Percentiles rank a stretch among this genome's conserved stretches.
Conservation (phyloP, 1,140 invertebrate genomes). For the Saccostrea cuccullata region DNA sequence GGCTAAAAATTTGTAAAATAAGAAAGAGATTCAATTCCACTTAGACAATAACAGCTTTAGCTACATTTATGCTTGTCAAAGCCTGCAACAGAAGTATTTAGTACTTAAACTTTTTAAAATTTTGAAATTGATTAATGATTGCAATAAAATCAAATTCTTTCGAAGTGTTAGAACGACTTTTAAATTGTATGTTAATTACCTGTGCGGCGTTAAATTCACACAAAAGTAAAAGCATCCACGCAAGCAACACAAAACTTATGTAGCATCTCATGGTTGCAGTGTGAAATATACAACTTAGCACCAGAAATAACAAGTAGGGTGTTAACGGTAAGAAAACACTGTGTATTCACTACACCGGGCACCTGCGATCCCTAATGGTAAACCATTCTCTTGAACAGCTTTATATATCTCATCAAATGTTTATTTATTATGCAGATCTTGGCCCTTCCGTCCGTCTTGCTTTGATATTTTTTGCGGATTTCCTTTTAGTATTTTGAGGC, state of each 20-base stretch:
- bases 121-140: too few relatives aligned
- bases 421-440: not conserved
- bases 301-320: not conserved
- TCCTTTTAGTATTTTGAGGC: not conserved
- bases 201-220: constrained; percentile 22
- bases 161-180: too few relatives aligned
- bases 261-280: constrained; percentile 26
- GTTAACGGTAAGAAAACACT: not conserved
- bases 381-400: not conserved
- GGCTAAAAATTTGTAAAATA: too few relatives aligned
- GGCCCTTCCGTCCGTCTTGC: not conserved
- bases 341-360: not conserved
- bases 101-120: too few relatives aligned
- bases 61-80: too few relatives aligned
- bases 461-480: not conserved
- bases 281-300: not conserved
- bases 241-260: constrained; percentile 1
- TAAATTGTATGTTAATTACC: not conserved
- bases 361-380: not conserved
- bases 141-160: too few relatives aligned
- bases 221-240: not conserved
- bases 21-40: too few relatives aligned
- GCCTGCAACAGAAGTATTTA: too few relatives aligned
- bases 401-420: not conserved
- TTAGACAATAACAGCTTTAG: too few relatives aligned